Percentiles rank a stretch among this genome's conserved stretches.
Evolutionary conservation across 2,113 vertebrate species (phyloP).

Genomic region (Caretta caretta): DNA sequence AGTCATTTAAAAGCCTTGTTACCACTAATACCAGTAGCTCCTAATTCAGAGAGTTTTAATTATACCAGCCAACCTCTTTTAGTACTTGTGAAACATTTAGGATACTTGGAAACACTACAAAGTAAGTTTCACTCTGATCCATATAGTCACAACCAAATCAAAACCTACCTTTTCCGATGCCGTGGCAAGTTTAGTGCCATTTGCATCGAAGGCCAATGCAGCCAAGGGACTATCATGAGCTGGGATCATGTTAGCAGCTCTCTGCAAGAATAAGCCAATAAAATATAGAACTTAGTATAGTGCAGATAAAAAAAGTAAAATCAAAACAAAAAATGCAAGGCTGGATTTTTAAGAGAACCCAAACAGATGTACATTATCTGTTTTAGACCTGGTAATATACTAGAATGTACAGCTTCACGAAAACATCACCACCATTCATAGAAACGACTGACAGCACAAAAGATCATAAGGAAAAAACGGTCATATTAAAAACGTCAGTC

Average conservation of each 20-base stretch:
- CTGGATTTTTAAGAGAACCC: not conserved
- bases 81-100: not conserved
- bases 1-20: conserved; percentile 43
- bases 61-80: not conserved
- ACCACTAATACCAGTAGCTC: conserved; percentile 24
- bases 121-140: not conserved
- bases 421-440: not conserved
- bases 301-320: not conserved
- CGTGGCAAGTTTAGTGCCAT: conserved; percentile 95
- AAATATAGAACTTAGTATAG: not conserved
- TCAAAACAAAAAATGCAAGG: no score
- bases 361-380: not conserved
- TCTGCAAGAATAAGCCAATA: conserved; percentile 77
- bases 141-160: rapidly evolving
- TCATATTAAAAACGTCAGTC: no score
- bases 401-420: not conserved
- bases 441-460: not conserved
- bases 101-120: not conserved
- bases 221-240: conserved; percentile 98
- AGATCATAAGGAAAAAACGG: no score
- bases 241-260: conserved; percentile 99
- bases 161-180: conserved; percentile 96
- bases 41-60: not conserved
- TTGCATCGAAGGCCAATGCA: conserved; percentile 94
- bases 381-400: not conserved